Percentiles rank a stretch among this genome's conserved stretches.
Conservation (phyloP, 2,888 invertebrate genomes). For the Acrobasis suavella region DNA sequence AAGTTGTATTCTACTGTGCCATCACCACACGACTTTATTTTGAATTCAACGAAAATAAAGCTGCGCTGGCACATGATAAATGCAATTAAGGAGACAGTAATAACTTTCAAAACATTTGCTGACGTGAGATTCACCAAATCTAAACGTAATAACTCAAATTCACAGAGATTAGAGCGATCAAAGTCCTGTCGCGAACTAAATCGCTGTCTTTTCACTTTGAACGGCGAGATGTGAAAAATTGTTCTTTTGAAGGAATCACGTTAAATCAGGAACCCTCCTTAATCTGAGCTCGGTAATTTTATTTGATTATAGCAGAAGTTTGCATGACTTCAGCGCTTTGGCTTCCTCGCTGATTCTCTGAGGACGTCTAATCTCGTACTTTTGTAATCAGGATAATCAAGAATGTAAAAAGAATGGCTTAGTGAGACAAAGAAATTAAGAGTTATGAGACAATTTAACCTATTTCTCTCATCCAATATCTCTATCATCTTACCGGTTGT, state of each 20-base stretch:
- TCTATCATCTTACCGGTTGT: too few relatives aligned
- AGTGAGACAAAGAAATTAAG: too few relatives aligned
- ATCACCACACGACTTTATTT: too few relatives aligned
- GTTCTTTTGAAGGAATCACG: conserved; percentile 54
- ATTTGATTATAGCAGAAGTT: conserved; percentile 58
- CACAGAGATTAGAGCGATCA: conserved; percentile 50
- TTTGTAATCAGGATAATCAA: conserved; percentile 10
- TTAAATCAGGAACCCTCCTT: conserved; percentile 52
- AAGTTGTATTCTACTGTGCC: too few relatives aligned
- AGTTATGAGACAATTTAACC: too few relatives aligned
- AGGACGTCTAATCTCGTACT: background rate
- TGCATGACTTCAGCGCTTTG: conserved; percentile 49
- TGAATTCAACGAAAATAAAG: too few relatives aligned
- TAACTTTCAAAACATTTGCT: too few relatives aligned
- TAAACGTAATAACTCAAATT: conserved; percentile 52
- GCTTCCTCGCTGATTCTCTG: conserved; percentile 13
- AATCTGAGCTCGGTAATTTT: conserved; percentile 54
- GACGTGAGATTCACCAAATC: too few relatives aligned
- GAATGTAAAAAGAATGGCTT: background rate
- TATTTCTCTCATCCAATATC: too few relatives aligned
- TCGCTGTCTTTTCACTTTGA: conserved; percentile 44
- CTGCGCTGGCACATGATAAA: too few relatives aligned
- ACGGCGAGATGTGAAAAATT: conserved; percentile 48
- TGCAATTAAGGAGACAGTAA: too few relatives aligned
- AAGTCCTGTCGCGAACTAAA: conserved; percentile 45